Evolutionary conservation across 2,113 vertebrate species (phyloP).

Genomic region (Phodopus roborovskii): DNA sequence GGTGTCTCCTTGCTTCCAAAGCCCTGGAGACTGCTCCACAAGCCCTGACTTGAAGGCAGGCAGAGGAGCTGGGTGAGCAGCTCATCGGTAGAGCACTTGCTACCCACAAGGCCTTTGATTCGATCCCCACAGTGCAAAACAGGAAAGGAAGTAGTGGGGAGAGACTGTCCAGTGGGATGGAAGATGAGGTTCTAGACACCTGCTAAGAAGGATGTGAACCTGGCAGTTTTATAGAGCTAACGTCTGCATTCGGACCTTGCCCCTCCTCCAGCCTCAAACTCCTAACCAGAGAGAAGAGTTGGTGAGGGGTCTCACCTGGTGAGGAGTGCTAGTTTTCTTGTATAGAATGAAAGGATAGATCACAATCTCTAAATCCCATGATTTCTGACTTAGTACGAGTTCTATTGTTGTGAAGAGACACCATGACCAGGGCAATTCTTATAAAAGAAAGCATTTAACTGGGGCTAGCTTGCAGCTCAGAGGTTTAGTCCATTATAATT

Average conservation of each 20-base stretch:
- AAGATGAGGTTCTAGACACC: background rate
- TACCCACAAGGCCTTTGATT: background rate
- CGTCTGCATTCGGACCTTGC: background rate
- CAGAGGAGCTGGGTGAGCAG: background rate
- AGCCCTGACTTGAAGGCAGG: background rate
- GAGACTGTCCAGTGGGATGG: background rate
- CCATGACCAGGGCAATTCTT: no score
- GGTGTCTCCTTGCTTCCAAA: background rate
- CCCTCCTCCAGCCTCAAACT: background rate
- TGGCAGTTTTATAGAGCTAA: background rate
- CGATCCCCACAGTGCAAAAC: background rate
- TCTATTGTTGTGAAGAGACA: no score
- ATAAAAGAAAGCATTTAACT: no score
- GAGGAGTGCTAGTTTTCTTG: background rate
- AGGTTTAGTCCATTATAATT: no score
- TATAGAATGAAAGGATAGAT: background rate
- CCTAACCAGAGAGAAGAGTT: background rate
- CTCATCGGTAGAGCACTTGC: background rate
- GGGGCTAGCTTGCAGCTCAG: no score
- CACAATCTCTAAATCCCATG: background rate
- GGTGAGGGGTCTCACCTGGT: background rate
- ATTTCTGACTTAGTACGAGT: no score
- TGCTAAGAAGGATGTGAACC: background rate
- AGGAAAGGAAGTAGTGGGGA: no score
- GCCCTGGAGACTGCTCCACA: background rate